A percentile compares a stretch with the other conserved stretches of the same genome.
phyloP scores from a whole-genome alignment of 1,140 invertebrate genomes.

The Agrilus planipennis region DNA sequence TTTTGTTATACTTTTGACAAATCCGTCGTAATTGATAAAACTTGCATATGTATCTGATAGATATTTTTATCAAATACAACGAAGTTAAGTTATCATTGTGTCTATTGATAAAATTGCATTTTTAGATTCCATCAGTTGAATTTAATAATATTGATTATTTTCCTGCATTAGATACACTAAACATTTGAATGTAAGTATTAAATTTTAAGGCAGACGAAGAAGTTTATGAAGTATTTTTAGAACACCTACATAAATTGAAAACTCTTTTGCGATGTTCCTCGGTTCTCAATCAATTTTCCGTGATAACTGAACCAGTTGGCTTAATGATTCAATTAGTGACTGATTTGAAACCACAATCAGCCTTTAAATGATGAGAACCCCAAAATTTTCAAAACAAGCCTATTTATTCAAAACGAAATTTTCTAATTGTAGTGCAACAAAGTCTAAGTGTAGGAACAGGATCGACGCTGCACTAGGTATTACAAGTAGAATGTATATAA shows the following conservation, averaged over 20 bases:
- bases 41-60: slow-evolving; percentile 3
- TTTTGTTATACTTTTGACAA: background rate
- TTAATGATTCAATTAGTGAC: slow-evolving; percentile 3
- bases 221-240: slow-evolving; percentile 3
- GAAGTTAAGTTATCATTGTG: slow-evolving; percentile 3
- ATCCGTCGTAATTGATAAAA: slow-evolving; percentile 1
- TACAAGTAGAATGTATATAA: slow-evolving; percentile 10
- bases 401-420: slow-evolving; percentile 7
- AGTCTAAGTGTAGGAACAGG: slow-evolving; percentile 9
- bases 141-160: slow-evolving; percentile 4
- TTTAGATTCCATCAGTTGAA: slow-evolving; percentile 3
- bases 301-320: background rate
- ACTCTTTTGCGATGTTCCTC: slow-evolving; percentile 1
- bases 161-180: slow-evolving; percentile 2
- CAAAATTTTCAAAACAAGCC: slow-evolving; percentile 11
- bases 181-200: background rate
- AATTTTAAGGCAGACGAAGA: slow-evolving; percentile 1
- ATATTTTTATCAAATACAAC: slow-evolving; percentile 2
- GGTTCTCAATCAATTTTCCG: slow-evolving; percentile 2
- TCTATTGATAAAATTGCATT: background rate
- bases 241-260: slow-evolving; percentile 2
- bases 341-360: slow-evolving; percentile 4
- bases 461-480: slow-evolving; percentile 11
- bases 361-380: slow-evolving; percentile 1
- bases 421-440: slow-evolving; percentile 7